A percentile compares a stretch with the other conserved stretches of the same genome.
phyloP scores from a whole-genome alignment of 2,113 vertebrate genomes.

The Montifringilla adamsi region DNA sequence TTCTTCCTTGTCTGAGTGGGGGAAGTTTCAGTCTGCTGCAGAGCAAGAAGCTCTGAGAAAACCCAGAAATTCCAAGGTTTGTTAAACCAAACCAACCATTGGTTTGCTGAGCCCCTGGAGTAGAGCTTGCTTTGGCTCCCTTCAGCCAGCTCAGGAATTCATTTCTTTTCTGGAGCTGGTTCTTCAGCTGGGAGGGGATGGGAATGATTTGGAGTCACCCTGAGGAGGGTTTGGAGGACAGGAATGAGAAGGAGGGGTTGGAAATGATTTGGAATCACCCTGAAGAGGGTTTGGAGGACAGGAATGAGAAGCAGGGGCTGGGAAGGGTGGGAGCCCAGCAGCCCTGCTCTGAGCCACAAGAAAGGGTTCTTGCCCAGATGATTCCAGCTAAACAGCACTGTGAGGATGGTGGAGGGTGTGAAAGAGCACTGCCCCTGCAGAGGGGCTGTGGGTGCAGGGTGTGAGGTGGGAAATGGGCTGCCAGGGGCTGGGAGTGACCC shows the following conservation, averaged over 20 bases:
- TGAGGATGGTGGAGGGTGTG: rapidly evolving
- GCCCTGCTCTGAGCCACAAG: background rate
- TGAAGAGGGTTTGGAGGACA: background rate
- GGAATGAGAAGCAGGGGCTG: background rate
- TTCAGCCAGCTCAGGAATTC: background rate
- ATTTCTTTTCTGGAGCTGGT: background rate
- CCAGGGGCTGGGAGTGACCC: background rate
- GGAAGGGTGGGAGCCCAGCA: background rate
- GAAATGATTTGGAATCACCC: background rate
- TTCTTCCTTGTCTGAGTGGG: background rate
- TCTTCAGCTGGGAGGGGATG: background rate
- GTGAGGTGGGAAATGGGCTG: background rate
- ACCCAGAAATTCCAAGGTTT: background rate
- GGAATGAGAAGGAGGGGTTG: background rate
- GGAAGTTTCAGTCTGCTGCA: background rate
- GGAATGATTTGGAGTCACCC: background rate
- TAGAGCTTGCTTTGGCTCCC: background rate
- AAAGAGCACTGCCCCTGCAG: rapidly evolving
- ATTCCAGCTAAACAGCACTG: background rate
- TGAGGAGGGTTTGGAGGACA: background rate
- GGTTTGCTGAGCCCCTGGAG: background rate
- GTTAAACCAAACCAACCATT: background rate
- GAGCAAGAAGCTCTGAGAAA: background rate
- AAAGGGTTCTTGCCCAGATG: background rate
- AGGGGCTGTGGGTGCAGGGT: rapidly evolving